Percentiles rank a stretch among this genome's conserved stretches.
phyloP scores from a whole-genome alignment of 2,113 vertebrate species.

The Calidris pugnax region DNA sequence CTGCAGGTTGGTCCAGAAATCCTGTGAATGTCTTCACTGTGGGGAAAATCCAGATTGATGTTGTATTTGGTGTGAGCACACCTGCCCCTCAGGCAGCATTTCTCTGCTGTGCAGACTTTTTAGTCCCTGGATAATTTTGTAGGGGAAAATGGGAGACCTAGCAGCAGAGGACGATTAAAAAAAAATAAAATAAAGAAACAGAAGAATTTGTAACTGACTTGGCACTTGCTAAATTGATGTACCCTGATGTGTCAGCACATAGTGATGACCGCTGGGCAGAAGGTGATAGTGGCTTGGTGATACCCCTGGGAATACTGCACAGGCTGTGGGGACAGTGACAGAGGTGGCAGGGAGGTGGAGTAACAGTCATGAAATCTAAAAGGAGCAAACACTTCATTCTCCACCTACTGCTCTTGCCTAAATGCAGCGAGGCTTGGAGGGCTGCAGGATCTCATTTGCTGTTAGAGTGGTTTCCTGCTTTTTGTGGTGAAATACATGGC shows the following conservation, averaged over 20 bases:
- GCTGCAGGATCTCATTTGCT: neutral
- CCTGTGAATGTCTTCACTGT: neutral
- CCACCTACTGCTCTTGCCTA: neutral
- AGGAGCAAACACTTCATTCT: neutral
- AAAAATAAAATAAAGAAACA: neutral
- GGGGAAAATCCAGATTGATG: neutral
- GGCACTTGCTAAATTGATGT: neutral
- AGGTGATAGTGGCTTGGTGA: neutral
- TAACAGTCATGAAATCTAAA: neutral
- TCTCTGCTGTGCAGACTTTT: neutral
- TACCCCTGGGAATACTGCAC: neutral
- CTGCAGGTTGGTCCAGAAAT: neutral
- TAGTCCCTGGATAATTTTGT: neutral
- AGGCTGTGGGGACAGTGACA: neutral
- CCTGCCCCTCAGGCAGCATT: neutral
- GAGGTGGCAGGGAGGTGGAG: neutral
- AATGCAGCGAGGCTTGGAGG: neutral
- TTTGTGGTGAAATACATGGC: neutral
- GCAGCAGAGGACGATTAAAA: neutral
- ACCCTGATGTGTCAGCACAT: neutral
- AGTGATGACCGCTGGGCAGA: fast-evolving
- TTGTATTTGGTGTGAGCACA: neutral
- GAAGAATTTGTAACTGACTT: neutral
- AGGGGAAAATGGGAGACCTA: neutral
- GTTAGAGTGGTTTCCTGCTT: neutral